Conservation (phyloP, 1,140 invertebrate genomes). For the Globodera ellingtonae region DNA sequence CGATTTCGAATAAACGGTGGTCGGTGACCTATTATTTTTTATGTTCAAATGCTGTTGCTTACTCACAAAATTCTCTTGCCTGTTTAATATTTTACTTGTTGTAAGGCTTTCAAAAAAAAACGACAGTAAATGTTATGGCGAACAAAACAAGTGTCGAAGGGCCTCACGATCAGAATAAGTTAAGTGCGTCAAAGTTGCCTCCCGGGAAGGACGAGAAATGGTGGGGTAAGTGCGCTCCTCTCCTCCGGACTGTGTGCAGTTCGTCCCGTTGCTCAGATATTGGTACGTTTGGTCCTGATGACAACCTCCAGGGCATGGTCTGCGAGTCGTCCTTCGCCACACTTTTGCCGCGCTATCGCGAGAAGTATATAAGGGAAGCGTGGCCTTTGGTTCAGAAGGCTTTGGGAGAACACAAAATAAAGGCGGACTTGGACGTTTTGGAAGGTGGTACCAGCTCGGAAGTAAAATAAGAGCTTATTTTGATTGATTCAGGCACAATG, state of each 20-base stretch:
- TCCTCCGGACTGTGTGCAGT: neutral
- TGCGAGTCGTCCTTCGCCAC: slow-evolving; percentile 80
- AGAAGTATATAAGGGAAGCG: slow-evolving; percentile 87
- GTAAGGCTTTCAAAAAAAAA: no score
- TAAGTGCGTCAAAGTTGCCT: slow-evolving; percentile 36
- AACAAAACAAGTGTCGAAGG: neutral
- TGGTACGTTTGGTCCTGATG: slow-evolving; percentile 85
- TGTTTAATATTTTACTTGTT: no score
- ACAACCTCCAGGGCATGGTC: slow-evolving; percentile 79
- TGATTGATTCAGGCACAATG: slow-evolving; percentile 84
- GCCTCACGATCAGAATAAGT: neutral
- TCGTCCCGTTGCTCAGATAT: slow-evolving; percentile 69
- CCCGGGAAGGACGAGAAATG: slow-evolving; percentile 66
- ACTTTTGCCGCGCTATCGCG: slow-evolving; percentile 86
- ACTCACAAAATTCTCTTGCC: no score
- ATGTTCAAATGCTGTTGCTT: no score
- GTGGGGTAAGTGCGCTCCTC: slow-evolving; percentile 61
- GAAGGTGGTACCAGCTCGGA: slow-evolving; percentile 45
- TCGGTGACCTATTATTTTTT: no score
- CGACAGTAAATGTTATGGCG: neutral
- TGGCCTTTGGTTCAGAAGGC: slow-evolving; percentile 91
- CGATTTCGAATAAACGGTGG: no score
- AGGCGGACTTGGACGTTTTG: slow-evolving; percentile 85
- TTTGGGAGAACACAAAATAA: slow-evolving; percentile 72
- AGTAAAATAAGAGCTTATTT: neutral